phyloP scores from a whole-genome alignment of 2,797 vertebrate genomes.

The Phalanger gymnotis region DNA sequence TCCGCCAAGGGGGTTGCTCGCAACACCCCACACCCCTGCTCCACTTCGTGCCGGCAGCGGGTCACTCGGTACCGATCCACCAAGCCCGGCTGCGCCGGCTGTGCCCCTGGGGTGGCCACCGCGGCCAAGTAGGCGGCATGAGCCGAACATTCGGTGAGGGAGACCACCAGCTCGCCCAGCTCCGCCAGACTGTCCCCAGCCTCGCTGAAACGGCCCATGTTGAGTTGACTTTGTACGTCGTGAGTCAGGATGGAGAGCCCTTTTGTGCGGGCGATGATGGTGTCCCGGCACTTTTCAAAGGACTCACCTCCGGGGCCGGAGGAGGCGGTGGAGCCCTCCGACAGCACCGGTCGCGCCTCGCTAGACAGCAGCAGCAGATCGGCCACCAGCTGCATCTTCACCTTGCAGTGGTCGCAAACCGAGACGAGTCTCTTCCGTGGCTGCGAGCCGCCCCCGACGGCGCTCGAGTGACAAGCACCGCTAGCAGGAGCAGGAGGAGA shows the following conservation, averaged over 20 bases:
- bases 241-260: slow-evolving; percentile 98
- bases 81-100: slow-evolving; percentile 91
- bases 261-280: slow-evolving; percentile 97
- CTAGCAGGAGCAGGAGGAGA: slow-evolving; percentile 86
- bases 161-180: slow-evolving; percentile 96
- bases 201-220: slow-evolving; percentile 97
- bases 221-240: slow-evolving; percentile 98
- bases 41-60: slow-evolving; percentile 96
- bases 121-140: slow-evolving; percentile 97
- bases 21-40: slow-evolving; percentile 93
- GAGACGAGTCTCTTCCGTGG: slow-evolving; percentile 94
- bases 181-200: slow-evolving; percentile 94
- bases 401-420: slow-evolving; percentile 95
- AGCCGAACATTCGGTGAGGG: slow-evolving; percentile 95
- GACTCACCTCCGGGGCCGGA: slow-evolving; percentile 88
- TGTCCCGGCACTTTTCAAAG: slow-evolving; percentile 98
- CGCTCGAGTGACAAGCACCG: slow-evolving; percentile 63
- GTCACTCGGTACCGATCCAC: slow-evolving; percentile 99
- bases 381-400: slow-evolving; percentile 99
- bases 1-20: slow-evolving; percentile 92
- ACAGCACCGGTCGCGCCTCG: slow-evolving; percentile 95
- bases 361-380: slow-evolving; percentile 97
- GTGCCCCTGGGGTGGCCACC: slow-evolving; percentile 92
- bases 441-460: slow-evolving; percentile 84
- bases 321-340: slow-evolving; percentile 88